Conservation (phyloP, 2,888 invertebrate species). For the Apotomis betuletana region DNA sequence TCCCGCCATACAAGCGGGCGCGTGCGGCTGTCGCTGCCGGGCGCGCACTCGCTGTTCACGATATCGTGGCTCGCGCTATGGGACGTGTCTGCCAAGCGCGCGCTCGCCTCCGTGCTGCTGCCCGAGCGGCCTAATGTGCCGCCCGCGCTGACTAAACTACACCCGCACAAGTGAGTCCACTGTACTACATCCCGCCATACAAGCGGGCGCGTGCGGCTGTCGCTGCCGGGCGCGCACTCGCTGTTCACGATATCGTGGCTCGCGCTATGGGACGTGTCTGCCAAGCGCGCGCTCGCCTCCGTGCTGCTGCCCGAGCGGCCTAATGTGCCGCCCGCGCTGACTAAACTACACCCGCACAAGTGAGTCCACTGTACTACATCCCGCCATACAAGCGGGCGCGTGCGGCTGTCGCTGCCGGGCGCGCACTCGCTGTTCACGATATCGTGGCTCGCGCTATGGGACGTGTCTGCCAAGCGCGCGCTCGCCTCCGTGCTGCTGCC, state of each 20-base stretch:
- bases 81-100: slow-evolving; percentile 82
- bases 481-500: slow-evolving; percentile 86
- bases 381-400: no score
- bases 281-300: slow-evolving; percentile 56
- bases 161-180: slow-evolving; percentile 53
- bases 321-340: slow-evolving; percentile 93
- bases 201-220: slow-evolving; percentile 87
- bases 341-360: slow-evolving; percentile 54
- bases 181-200: slow-evolving; percentile 80
- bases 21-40: slow-evolving; percentile 90
- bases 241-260: slow-evolving; percentile 94
- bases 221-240: slow-evolving; percentile 91
- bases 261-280: slow-evolving; percentile 88
- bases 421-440: slow-evolving; percentile 56
- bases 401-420: no score
- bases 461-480: slow-evolving; percentile 78
- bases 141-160: slow-evolving; percentile 85
- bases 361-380: slow-evolving; percentile 33
- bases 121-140: slow-evolving; percentile 92
- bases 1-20: slow-evolving; percentile 86
- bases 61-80: slow-evolving; percentile 93
- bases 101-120: slow-evolving; percentile 84
- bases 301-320: slow-evolving; percentile 89
- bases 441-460: slow-evolving; percentile 93
- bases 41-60: slow-evolving; percentile 91